Percentiles rank a stretch among this genome's conserved stretches.
Conservation (phyloP, 1,140 invertebrate genomes). For the Sycophila sp. region DNA sequence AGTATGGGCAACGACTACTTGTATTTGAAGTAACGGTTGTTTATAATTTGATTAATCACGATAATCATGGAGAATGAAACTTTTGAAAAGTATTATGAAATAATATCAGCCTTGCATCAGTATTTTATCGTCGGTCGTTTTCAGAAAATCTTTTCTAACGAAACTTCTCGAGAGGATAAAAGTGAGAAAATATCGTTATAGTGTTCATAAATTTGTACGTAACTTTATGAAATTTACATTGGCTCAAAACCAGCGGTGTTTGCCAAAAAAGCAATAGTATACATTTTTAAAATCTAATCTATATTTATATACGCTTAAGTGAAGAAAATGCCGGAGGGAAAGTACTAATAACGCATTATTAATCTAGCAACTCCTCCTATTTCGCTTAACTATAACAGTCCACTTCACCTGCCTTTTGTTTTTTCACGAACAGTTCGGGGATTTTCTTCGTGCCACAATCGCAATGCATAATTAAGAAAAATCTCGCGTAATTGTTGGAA, state of each 20-base stretch:
- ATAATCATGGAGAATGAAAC: no score
- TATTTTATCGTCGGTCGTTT: conserved; percentile 3
- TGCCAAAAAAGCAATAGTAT: conserved; percentile 21
- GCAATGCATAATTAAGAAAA: no score
- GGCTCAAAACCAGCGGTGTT: conserved; percentile 21
- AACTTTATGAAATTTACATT: conserved; percentile 36
- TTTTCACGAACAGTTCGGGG: background rate
- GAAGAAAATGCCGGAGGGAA: background rate
- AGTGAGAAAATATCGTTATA: conserved; percentile 23
- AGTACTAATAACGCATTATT: no score
- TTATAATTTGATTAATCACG: no score
- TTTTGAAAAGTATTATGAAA: no score
- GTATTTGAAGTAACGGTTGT: no score
- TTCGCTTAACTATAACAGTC: no score
- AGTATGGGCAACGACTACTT: no score
- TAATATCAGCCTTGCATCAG: no score
- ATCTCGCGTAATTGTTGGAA: no score
- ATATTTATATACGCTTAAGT: conserved; percentile 2
- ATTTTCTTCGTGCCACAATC: background rate
- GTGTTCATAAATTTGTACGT: conserved; percentile 24
- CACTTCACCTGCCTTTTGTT: no score
- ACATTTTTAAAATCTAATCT: conserved; percentile 29
- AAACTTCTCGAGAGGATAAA: background rate
- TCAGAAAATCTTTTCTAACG: background rate
- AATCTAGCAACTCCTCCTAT: no score